Evolutionary conservation across 1,140 invertebrate species (phyloP), one percentile per base, ranked within the genome.

Genomic region (Mya arenaria): DNA sequence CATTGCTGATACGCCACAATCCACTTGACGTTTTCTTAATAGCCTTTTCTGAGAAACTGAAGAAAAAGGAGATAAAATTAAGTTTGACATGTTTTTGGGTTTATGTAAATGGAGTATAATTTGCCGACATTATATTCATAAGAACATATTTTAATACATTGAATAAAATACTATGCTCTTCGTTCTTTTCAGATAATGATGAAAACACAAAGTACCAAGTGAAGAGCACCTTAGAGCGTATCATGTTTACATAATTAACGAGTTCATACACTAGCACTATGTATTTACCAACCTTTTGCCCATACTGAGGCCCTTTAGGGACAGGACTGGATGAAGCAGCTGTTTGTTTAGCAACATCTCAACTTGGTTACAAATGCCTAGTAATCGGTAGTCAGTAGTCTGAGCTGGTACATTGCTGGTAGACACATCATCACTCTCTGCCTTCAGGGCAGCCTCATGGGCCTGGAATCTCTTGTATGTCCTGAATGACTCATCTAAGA

Each of bases 331-430:
- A 30, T 89, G 87, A n/a, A 90, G 82, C 1, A 91, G 73, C 71
- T 91, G 83, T 79, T 88, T 83, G 52, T 90, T 89, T 4, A 91
- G 85, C 65, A 90, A 34, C 37, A 85, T 87, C 75, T 92, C 90
- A 5, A 91, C 44, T 55, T 92, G 89, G 60, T 85, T 90, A 73
- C 88, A 90, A 13, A 91, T 84, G 1, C 89, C 88, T 39, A 92
- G 74, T 10, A 92, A 79, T 13, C 82, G 79, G 72, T 87, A 88
- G 55, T 91, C 90, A 39, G 88, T 87, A 23, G 52, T 68, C 36
- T 39, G 41, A 2, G 41, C 28, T 37, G 71, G 58, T 15, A 55
- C 58, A 28, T 28, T 41, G 17, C 30, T 37, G 19, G n/a, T 0
- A n/a, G 68, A 62, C 1, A 32, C 65, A 28, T 66, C 69, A 25